These are phyloP conservation scores for Dolichomitus sp. DNA, from an alignment of 2,888 invertebrate species.

Conservation along the genomic window DNA sequence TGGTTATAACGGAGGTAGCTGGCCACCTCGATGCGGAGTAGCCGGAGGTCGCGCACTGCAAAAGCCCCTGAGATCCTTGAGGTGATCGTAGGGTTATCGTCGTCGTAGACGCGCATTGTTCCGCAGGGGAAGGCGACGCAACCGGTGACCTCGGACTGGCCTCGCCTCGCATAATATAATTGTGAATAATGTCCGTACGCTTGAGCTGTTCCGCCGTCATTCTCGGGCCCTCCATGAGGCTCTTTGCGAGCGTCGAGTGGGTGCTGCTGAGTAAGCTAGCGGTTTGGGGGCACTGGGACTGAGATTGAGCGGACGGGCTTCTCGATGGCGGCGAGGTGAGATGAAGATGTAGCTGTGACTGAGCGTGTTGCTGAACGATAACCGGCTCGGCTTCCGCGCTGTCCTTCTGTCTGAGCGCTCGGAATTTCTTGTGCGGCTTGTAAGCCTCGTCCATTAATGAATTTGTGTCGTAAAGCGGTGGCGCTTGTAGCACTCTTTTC, in stretches of 20 bases:
- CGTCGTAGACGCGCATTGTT: conserved; percentile 87
- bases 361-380: conserved; percentile 84
- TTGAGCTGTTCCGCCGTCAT: conserved; percentile 98
- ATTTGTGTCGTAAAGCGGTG: conserved; percentile 96
- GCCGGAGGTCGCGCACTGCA: conserved; percentile 82
- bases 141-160: conserved; percentile 84
- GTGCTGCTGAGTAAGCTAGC: conserved; percentile 92
- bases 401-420: conserved; percentile 93
- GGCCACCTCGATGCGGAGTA: conserved; percentile 81
- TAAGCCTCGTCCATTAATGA: conserved; percentile 98
- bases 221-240: conserved; percentile 96
- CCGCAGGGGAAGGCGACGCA: conserved; percentile 86
- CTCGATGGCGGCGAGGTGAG: conserved; percentile 83
- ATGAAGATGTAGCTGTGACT: conserved; percentile 87
- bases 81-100: conserved; percentile 83
- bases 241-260: conserved; percentile 96
- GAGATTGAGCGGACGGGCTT: conserved; percentile 88
- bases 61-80: conserved; percentile 80
- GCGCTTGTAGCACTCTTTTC: conserved; percentile 96
- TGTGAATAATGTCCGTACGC: conserved; percentile 96
- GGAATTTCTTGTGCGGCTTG: conserved; percentile 98
- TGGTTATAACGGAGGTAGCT: conserved; percentile 89
- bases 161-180: conserved; percentile 95
- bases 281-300: conserved; percentile 84
- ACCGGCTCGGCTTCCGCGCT: conserved; percentile 93